phyloP scores from a whole-genome alignment of 2,888 invertebrate genomes.

The Pollenia griseotomentosa region DNA sequence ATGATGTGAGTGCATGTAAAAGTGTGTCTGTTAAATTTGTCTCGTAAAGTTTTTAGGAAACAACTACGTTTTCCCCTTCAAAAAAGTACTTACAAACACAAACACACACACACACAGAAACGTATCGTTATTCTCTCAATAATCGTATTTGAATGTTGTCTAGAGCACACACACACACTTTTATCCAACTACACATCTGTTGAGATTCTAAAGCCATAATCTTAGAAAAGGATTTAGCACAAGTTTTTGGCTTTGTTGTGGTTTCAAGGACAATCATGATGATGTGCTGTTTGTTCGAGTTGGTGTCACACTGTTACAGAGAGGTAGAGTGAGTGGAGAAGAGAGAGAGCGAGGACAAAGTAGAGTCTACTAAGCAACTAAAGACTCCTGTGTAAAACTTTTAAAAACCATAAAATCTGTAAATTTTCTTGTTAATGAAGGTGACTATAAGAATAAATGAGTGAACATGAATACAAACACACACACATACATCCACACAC shows the following conservation, averaged over 20 bases:
- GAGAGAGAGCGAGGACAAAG: too few species aligned
- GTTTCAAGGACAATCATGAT: constrained; percentile 64
- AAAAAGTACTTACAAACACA: neutral
- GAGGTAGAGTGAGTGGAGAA: too few species aligned
- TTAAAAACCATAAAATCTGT: constrained; percentile 67
- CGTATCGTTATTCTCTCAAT: neutral
- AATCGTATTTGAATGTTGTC: neutral
- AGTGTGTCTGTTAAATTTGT: constrained; percentile 12
- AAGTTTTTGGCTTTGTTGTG: constrained; percentile 71
- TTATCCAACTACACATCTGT: constrained; percentile 47
- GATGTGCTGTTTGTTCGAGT: constrained; percentile 37
- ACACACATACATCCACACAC: neutral
- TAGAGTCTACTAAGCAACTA: neutral
- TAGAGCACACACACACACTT: neutral
- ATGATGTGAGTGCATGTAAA: neutral
- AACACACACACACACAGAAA: neutral
- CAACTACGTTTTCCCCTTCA: neutral
- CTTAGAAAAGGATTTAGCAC: constrained; percentile 64
- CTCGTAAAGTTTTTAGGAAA: constrained; percentile 24
- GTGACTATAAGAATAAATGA: constrained; percentile 56
- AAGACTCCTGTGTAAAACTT: constrained; percentile 31
- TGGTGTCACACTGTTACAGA: neutral
- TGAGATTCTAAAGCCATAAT: constrained; percentile 68
- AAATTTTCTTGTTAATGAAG: constrained; percentile 71
- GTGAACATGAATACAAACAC: neutral